Evolutionary conservation across 2,888 invertebrate genomes (phyloP).

Genomic region (Erannis defoliaria): DNA sequence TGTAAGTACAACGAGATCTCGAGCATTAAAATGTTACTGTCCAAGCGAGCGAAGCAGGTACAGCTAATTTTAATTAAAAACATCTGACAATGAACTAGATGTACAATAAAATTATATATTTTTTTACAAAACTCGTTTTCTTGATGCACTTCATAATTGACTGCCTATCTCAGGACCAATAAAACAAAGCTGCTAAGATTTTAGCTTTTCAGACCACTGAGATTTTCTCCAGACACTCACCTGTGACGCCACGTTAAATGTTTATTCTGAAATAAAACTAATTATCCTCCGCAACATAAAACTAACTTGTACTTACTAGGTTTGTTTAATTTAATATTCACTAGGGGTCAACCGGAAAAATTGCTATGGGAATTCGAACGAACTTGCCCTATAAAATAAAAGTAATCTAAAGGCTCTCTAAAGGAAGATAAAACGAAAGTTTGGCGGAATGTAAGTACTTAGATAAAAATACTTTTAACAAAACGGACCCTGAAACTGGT

Average conservation of each 20-base stretch:
- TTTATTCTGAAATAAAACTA: conserved; percentile 22
- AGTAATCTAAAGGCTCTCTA: conserved; percentile 44
- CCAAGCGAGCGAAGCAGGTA: no score
- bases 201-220: no score
- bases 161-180: no score
- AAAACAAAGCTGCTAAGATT: no score
- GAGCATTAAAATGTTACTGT: no score
- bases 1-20: no score
- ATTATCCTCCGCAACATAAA: conserved; percentile 25
- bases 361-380: conserved; percentile 45
- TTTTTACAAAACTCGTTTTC: no score
- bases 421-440: conserved; percentile 44
- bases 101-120: no score
- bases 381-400: conserved; percentile 48
- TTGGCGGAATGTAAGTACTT: conserved; percentile 37
- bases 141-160: no score
- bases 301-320: conserved; percentile 41
- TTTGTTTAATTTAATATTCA: conserved; percentile 46
- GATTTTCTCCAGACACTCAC: background rate
- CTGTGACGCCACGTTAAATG: background rate
- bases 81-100: no score
- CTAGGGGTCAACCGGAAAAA: conserved; percentile 46
- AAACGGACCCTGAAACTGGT: conserved; percentile 22
- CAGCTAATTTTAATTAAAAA: no score
- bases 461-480: conserved; percentile 37